phyloP scores from a whole-genome alignment of 2,797 vertebrate species.

The Typhlichthys eigenmanni region DNA sequence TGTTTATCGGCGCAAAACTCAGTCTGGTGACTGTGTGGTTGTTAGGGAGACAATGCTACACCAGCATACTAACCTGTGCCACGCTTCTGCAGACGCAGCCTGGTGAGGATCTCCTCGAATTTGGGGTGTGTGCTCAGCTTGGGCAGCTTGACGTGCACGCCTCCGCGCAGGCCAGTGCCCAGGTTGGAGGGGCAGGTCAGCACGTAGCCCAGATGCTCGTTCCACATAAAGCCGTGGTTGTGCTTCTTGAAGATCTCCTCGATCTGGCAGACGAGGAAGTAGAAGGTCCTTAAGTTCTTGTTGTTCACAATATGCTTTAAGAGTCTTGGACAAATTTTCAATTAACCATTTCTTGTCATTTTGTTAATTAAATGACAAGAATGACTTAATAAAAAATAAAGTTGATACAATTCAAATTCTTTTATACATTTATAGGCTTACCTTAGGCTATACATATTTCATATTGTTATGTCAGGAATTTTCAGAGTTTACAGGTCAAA shows the following conservation, averaged over 20 bases:
- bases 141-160: conserved; percentile 83
- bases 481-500: no score
- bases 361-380: no score
- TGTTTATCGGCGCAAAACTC: neutral
- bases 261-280: conserved; percentile 69
- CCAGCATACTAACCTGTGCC: conserved; percentile 75
- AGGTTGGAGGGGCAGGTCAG: conserved; percentile 87
- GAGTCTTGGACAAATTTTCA: no score
- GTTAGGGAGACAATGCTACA: neutral
- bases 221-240: conserved; percentile 86
- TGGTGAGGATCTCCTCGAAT: conserved; percentile 82
- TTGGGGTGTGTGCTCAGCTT: conserved; percentile 84
- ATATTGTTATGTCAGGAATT: no score
- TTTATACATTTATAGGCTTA: neutral
- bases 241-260: conserved; percentile 85
- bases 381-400: no score
- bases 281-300: neutral
- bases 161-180: conserved; percentile 84
- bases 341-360: no score
- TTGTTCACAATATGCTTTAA: neutral
- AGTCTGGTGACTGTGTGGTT: neutral
- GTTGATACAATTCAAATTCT: no score
- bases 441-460: no score
- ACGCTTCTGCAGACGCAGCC: conserved; percentile 86
- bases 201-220: conserved; percentile 83